phyloP scores from a whole-genome alignment of 2,113 vertebrate species.

The Calyptomena viridis region DNA sequence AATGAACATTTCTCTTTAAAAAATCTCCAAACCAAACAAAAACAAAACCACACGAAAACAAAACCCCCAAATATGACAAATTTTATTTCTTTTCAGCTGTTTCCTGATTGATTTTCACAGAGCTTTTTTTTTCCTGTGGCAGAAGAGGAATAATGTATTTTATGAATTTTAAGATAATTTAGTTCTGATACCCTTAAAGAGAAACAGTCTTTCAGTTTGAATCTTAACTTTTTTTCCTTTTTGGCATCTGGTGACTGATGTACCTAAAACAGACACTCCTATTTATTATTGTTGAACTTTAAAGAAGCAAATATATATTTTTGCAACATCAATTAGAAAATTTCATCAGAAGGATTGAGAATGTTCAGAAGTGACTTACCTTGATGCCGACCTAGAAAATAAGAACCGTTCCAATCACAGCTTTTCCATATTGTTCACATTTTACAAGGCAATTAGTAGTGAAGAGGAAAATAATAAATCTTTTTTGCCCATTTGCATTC shows the following conservation, averaged over 20 bases:
- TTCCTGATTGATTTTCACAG: background rate
- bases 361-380: background rate
- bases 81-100: background rate
- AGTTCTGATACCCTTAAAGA: background rate
- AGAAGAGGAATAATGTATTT: background rate
- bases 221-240: background rate
- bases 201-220: background rate
- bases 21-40: background rate
- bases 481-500: background rate
- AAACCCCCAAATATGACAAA: fast-evolving
- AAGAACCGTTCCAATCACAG: background rate
- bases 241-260: background rate
- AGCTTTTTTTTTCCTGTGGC: background rate
- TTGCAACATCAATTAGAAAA: background rate
- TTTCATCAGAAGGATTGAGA: background rate
- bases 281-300: background rate
- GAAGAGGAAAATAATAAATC: background rate
- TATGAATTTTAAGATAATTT: background rate
- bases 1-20: background rate
- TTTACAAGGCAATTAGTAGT: background rate
- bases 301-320: background rate
- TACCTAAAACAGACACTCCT: background rate
- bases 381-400: background rate
- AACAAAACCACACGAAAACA: background rate
- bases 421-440: background rate